Conservation (phyloP, 2,797 vertebrate genomes). For the Setipinna tenuifilis region DNA sequence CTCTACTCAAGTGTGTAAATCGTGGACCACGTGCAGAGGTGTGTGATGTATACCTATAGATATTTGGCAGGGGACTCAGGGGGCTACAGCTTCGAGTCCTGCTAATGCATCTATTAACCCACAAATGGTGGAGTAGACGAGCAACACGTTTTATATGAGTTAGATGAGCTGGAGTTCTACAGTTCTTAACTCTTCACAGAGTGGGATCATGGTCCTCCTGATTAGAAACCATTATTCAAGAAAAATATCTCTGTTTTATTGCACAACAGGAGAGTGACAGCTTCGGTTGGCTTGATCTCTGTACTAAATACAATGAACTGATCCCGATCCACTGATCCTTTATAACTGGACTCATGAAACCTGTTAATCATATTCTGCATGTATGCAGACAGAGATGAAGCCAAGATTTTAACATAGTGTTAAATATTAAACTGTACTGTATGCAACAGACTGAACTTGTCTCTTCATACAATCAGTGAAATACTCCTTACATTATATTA, state of each 20-base stretch:
- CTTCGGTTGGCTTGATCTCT: background rate
- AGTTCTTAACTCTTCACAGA: background rate
- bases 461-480: background rate
- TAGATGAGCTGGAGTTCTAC: background rate
- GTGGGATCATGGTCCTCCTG: background rate
- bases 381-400: background rate
- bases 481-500: background rate
- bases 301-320: background rate
- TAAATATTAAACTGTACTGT: background rate
- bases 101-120: background rate
- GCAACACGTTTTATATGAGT: background rate
- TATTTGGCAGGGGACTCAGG: background rate
- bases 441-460: background rate
- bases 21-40: background rate
- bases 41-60: background rate
- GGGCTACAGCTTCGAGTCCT: background rate
- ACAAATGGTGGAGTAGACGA: background rate
- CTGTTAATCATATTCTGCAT: conserved; percentile 10
- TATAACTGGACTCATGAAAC: background rate
- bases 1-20: background rate
- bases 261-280: background rate
- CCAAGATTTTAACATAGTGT: background rate
- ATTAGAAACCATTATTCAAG: background rate
- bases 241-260: conserved; percentile 9
- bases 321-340: background rate